Evolutionary conservation across 2,797 vertebrate species (phyloP), one percentile per base, ranked within the genome.

Genomic region (Danio albolineatus): DNA sequence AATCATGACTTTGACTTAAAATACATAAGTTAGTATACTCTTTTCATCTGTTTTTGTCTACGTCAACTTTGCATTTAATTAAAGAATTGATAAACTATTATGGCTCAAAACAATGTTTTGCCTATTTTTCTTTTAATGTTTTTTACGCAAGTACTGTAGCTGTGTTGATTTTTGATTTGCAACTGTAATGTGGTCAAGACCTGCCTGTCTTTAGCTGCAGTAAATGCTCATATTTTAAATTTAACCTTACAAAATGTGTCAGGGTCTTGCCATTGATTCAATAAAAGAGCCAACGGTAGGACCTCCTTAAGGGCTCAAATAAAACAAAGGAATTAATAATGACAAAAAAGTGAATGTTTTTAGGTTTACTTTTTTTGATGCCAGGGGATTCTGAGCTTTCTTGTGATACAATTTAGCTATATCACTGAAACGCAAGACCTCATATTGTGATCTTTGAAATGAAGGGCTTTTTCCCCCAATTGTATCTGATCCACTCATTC

Each of bases 391-490:
- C 38, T 49, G 51, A 62, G 39, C 71, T 51, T 76, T 69, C 76
- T 70, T 66, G 36, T 83, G 78, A 83, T 85, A 81, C 81, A 76
- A 84, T 84, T 87, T 83, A 74, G 82, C 73, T 71, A 66, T 49
- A 73, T 80, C 82, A 71, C 79, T 81, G 79, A 83, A 83, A 83
- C 73, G 79, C 82, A 82, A 81, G 79, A 83, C 73, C 82, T 84
- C 73, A 70, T 80, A 82, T 83, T 83, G 83, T 83, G 79, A 78
- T 85, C 70, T 85, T 76, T 76, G 82, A 88, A 88, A 89, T 86
- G 76, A 84, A 85, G 74, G 79, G 85, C 83, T 88, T 87, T 86
- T 85, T 85, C 81, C 76, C 70, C 79, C 65, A 84, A 86, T 87
- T 82, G 78, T 84, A 82, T 80, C 82, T 85, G 80, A 85, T 86